A percentile compares a stretch with the other conserved stretches of the same genome.
Evolutionary conservation across 1,140 invertebrate genomes (phyloP).

Genomic region (Medauroidea extradentata): DNA sequence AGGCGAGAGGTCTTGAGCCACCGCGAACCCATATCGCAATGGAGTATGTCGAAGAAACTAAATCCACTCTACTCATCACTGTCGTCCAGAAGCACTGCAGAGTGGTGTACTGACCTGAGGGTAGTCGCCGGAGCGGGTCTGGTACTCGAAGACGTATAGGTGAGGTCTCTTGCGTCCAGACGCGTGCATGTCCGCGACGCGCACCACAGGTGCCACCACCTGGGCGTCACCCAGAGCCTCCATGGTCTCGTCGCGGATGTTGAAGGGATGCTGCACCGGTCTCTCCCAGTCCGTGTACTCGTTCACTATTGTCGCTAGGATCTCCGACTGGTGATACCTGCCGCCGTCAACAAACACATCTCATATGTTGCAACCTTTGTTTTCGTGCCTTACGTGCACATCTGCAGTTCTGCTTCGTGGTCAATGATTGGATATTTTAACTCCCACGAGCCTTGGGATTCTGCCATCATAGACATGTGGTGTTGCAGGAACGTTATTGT

Average conservation of each 20-base stretch:
- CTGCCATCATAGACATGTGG: too few species aligned
- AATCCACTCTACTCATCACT: too few species aligned
- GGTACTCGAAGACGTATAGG: slow-evolving; percentile 52
- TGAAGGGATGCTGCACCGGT: slow-evolving; percentile 48
- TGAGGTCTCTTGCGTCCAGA: slow-evolving; percentile 37
- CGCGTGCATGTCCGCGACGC: slow-evolving; percentile 53
- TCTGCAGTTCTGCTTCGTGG: too few species aligned
- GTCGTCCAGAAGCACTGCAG: too few species aligned
- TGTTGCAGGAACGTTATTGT: too few species aligned
- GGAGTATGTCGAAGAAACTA: too few species aligned
- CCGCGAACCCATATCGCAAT: too few species aligned
- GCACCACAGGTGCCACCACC: slow-evolving; percentile 54
- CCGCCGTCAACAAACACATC: too few species aligned
- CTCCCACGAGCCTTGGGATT: not conserved
- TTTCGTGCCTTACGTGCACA: too few species aligned
- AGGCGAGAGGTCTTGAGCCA: too few species aligned
- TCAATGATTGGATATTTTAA: too few species aligned
- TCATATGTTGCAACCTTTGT: too few species aligned
- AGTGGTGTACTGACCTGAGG: slow-evolving; percentile 38
- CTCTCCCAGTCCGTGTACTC: slow-evolving; percentile 61
- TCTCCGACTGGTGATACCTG: slow-evolving; percentile 19
- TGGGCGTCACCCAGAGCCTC: slow-evolving; percentile 56
- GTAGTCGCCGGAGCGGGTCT: slow-evolving; percentile 49
- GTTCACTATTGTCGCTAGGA: slow-evolving; percentile 41
- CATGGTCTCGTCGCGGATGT: slow-evolving; percentile 55